Conservation (phyloP, 1,140 invertebrate species). For the Brachionus sp. region DNA sequence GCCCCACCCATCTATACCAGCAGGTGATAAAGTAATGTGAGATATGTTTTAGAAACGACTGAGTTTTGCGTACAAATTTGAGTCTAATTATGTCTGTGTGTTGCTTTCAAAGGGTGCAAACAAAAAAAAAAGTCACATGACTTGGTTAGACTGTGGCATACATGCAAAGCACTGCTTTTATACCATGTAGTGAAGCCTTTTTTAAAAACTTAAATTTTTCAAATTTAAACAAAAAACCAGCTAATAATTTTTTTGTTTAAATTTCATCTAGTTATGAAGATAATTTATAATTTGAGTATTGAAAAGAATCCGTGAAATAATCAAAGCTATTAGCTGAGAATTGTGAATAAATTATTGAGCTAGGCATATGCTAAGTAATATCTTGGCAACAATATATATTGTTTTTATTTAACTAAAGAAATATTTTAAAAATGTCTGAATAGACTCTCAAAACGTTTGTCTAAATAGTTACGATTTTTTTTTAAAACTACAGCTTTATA, state of each 20-base stretch:
- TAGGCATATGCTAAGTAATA: neutral
- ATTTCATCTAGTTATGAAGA: no score
- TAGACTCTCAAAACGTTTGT: neutral
- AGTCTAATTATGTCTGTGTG: neutral
- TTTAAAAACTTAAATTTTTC: no score
- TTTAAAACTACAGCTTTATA: no score
- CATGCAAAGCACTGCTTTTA: neutral
- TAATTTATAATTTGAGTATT: no score
- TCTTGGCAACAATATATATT: neutral
- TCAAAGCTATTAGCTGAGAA: neutral
- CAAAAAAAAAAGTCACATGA: neutral
- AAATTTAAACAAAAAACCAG: no score
- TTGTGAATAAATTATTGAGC: neutral
- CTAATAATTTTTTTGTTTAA: no score
- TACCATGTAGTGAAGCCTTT: neutral
- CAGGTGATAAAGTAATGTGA: neutral
- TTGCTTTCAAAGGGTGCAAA: neutral
- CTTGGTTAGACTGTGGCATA: neutral
- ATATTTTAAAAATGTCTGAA: neutral
- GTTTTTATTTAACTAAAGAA: neutral
- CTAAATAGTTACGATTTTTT: no score
- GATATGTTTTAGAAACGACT: neutral
- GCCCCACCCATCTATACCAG: neutral
- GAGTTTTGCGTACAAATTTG: neutral
- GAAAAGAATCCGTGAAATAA: neutral